These are phyloP conservation scores for Myopa testacea DNA, from an alignment of 2,888 invertebrate genomes.

Conservation along the genomic window DNA sequence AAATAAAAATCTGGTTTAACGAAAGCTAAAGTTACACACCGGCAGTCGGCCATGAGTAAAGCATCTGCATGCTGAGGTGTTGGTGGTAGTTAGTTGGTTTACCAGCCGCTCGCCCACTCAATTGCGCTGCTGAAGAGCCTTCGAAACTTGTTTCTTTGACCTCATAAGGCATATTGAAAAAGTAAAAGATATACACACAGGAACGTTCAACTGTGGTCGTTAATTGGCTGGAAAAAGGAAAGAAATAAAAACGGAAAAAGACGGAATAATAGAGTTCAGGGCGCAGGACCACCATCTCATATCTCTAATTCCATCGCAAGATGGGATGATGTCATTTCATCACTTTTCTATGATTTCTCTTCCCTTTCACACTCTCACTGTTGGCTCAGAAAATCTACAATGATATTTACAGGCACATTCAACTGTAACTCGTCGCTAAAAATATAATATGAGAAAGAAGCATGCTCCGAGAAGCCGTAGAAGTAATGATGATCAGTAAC, in stretches of 20 bases:
- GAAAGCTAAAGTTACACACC: slow-evolving; percentile 22
- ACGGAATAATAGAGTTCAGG: slow-evolving; percentile 26
- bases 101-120: no score
- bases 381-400: no score
- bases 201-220: slow-evolving; percentile 48
- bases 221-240: slow-evolving; percentile 5
- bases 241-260: slow-evolving; percentile 29
- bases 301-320: neutral
- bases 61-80: neutral
- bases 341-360: no score
- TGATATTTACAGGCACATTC: slow-evolving; percentile 45
- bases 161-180: neutral
- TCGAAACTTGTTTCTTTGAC: neutral
- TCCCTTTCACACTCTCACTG: no score
- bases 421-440: slow-evolving; percentile 51
- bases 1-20: slow-evolving; percentile 9
- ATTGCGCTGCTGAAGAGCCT: no score
- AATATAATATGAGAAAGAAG: slow-evolving; percentile 42
- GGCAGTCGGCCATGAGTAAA: neutral
- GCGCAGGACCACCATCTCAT: neutral
- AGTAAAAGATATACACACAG: slow-evolving; percentile 37
- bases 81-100: no score
- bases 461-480: neutral
- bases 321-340: no score
- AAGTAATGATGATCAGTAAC: neutral